Percentiles rank a stretch among this genome's conserved stretches.
Conservation (phyloP, 1,140 invertebrate genomes). For the Acromyrmex charruanus region DNA sequence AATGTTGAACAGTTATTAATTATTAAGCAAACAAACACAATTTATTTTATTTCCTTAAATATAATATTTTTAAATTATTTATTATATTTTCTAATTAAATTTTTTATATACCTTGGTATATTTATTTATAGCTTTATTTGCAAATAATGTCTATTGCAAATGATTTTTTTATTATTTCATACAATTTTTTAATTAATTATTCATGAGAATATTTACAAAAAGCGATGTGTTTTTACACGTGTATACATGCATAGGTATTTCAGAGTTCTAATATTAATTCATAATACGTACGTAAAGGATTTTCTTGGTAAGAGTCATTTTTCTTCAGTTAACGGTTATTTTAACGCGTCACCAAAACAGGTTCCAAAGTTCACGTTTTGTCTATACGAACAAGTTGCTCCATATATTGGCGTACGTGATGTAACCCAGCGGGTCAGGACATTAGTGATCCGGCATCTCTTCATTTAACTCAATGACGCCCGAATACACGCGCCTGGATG, state of each 20-base stretch:
- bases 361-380: constrained; percentile 54
- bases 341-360: constrained; percentile 14
- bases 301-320: background rate
- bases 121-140: constrained; percentile 23
- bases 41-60: no score
- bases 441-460: constrained; percentile 51
- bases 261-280: constrained; percentile 16
- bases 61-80: no score
- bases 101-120: background rate
- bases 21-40: no score
- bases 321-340: constrained; percentile 3
- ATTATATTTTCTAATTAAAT: constrained; percentile 11
- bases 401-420: constrained; percentile 41
- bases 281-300: background rate
- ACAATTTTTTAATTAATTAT: background rate
- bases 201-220: background rate
- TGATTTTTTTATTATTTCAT: background rate
- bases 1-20: background rate
- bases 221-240: background rate
- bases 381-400: constrained; percentile 16
- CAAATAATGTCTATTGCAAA: background rate
- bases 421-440: constrained; percentile 51
- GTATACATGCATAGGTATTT: background rate
- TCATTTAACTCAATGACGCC: constrained; percentile 53
- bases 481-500: background rate